Evolutionary conservation across 2,888 invertebrate genomes (phyloP).

Genomic region (Oxytorus armatus): DNA sequence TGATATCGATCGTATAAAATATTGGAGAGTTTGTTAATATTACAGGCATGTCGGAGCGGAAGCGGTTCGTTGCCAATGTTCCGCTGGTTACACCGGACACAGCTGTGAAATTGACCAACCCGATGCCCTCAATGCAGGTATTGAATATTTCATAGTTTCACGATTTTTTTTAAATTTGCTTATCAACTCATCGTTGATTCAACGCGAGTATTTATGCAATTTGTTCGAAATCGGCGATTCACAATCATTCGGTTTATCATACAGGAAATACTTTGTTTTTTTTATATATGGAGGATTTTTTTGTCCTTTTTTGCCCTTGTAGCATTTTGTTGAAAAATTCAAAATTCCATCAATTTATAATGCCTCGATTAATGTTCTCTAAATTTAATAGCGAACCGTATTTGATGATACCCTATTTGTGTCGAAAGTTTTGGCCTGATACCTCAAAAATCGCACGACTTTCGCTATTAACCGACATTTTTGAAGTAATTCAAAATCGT

Average conservation of each 20-base stretch:
- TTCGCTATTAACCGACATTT: too few relatives aligned
- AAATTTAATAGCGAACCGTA: too few relatives aligned
- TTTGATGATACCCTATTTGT: too few relatives aligned
- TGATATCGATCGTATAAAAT: slow-evolving; percentile 30
- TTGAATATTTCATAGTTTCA: slow-evolving; percentile 31
- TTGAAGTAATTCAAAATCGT: too few relatives aligned
- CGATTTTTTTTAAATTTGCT: slow-evolving; percentile 17
- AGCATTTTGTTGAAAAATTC: too few relatives aligned
- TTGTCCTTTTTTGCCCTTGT: too few relatives aligned
- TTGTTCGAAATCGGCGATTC: not conserved
- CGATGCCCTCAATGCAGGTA: slow-evolving; percentile 68
- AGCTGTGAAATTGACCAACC: slow-evolving; percentile 89
- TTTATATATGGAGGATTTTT: not conserved
- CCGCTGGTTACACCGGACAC: slow-evolving; percentile 88
- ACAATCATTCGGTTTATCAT: not conserved
- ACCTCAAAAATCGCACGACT: too few relatives aligned
- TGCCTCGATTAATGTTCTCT: too few relatives aligned
- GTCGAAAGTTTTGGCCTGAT: too few relatives aligned
- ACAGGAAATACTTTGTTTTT: not conserved
- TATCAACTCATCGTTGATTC: not conserved
- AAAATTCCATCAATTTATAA: too few relatives aligned
- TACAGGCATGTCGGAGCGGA: slow-evolving; percentile 91
- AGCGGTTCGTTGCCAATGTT: slow-evolving; percentile 90
- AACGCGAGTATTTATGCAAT: not conserved
- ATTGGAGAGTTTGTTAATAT: slow-evolving; percentile 70